phyloP scores from a whole-genome alignment of 1,140 invertebrate genomes.

The Bombyx mandarina region DNA sequence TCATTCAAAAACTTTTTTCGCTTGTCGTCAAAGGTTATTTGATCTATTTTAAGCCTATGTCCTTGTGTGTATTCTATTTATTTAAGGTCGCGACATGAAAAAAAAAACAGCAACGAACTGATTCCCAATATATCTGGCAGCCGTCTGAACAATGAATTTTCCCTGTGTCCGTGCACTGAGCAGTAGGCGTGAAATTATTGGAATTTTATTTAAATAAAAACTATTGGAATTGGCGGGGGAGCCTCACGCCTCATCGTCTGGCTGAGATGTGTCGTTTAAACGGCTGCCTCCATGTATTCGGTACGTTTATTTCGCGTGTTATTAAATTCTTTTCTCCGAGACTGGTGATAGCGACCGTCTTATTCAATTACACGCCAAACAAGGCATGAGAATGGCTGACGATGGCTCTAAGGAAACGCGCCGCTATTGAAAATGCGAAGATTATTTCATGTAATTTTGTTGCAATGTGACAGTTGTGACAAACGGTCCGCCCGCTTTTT shows the following conservation, averaged over 20 bases:
- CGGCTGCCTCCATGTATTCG: constrained; percentile 15
- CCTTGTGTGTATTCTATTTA: no score
- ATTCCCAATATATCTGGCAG: background rate
- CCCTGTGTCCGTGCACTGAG: constrained; percentile 19
- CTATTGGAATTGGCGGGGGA: constrained; percentile 7
- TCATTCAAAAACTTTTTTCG: no score
- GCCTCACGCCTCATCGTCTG: background rate
- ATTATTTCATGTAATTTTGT: constrained; percentile 38
- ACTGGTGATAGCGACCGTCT: constrained; percentile 46
- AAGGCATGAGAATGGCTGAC: constrained; percentile 46
- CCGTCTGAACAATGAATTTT: constrained; percentile 19
- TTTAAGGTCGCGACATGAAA: no score
- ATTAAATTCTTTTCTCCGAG: constrained; percentile 53
- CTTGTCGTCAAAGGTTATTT: no score
- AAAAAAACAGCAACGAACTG: no score
- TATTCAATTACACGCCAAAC: constrained; percentile 53
- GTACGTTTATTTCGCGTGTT: constrained; percentile 30
- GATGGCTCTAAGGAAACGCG: constrained; percentile 36
- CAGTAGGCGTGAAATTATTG: constrained; percentile 30
- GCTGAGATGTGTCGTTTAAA: constrained; percentile 14
- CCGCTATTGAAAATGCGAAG: constrained; percentile 39
- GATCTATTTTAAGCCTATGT: no score
- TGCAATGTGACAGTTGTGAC: constrained; percentile 22
- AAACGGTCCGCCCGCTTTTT: constrained; percentile 22
- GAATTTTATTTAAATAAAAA: constrained; percentile 40